Conservation (phyloP, 2,113 vertebrate species). For the Gallinago jamesoni region DNA sequence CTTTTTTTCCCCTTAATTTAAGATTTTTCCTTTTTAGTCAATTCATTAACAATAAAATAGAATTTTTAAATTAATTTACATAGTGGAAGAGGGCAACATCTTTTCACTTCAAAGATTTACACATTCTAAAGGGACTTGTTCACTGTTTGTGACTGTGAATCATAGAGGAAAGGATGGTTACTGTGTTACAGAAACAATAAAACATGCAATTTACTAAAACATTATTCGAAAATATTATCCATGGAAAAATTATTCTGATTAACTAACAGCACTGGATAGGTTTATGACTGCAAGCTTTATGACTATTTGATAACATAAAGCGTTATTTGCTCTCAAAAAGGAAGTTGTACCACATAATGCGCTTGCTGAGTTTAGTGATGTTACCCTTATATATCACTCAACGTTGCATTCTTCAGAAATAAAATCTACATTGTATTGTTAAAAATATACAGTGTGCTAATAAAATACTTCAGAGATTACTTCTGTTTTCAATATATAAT, state of each 20-base stretch:
- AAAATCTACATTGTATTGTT: neutral
- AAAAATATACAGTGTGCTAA: neutral
- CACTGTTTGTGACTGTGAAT: neutral
- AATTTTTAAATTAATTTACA: neutral
- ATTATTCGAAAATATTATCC: constrained; percentile 19
- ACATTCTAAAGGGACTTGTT: neutral
- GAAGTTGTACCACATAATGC: neutral
- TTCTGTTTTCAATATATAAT: neutral
- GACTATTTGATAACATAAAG: constrained; percentile 19
- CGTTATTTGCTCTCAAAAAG: constrained; percentile 15
- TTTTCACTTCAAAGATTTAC: neutral
- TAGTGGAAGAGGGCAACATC: neutral
- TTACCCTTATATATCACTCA: constrained; percentile 21
- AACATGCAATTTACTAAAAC: constrained; percentile 25
- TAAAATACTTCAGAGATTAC: neutral
- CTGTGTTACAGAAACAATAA: constrained; percentile 37
- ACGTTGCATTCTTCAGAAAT: neutral
- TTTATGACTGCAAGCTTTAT: constrained; percentile 43
- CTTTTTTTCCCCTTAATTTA: neutral
- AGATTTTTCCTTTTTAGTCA: neutral
- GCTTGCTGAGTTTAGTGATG: neutral
- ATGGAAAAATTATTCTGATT: constrained; percentile 55
- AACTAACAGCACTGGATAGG: constrained; percentile 6
- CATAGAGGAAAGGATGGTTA: neutral
- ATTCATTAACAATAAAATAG: neutral